phyloP scores from a whole-genome alignment of 30 jellyfish, hydroid and myxozoan species.

The Turritopsis rubra region DNA sequence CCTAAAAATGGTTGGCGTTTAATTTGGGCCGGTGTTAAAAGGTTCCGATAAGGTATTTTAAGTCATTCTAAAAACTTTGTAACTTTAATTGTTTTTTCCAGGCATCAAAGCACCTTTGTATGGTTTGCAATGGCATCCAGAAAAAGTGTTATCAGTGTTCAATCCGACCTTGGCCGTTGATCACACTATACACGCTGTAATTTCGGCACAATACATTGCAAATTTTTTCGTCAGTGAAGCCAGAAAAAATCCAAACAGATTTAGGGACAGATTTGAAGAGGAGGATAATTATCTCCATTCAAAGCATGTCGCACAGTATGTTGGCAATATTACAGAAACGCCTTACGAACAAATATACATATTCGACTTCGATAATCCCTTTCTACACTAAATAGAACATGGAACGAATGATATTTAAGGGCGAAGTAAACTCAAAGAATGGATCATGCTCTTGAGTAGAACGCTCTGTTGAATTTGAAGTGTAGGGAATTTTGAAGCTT shows the following conservation, averaged over 20 bases:
- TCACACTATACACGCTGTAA: constrained; percentile 63
- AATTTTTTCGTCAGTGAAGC: constrained; percentile 73
- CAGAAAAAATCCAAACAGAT: constrained; percentile 52
- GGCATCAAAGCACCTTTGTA: constrained; percentile 73
- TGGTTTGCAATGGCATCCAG: constrained; percentile 98
- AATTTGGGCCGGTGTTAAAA: no score
- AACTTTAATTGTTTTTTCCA: constrained; percentile 21
- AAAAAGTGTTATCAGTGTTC: constrained; percentile 59
- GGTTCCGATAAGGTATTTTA: no score
- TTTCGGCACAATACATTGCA: constrained; percentile 78
- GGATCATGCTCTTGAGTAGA: no score
- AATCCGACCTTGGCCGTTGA: constrained; percentile 71
- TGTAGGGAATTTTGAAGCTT: no score
- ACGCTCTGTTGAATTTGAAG: no score
- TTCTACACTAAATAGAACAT: no score
- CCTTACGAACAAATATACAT: constrained; percentile 84
- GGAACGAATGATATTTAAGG: no score
- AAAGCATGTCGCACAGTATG: constrained; percentile 51
- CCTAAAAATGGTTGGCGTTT: no score
- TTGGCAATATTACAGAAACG: constrained; percentile 80
- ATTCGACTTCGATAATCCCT: constrained; percentile 29
- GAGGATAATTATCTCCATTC: constrained; percentile 52
- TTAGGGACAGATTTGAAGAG: constrained; percentile 37
- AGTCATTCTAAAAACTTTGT: no score
- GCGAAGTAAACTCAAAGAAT: no score